phyloP scores from a whole-genome alignment of 2,797 vertebrate genomes.

The Triplophysa bombifrons region DNA sequence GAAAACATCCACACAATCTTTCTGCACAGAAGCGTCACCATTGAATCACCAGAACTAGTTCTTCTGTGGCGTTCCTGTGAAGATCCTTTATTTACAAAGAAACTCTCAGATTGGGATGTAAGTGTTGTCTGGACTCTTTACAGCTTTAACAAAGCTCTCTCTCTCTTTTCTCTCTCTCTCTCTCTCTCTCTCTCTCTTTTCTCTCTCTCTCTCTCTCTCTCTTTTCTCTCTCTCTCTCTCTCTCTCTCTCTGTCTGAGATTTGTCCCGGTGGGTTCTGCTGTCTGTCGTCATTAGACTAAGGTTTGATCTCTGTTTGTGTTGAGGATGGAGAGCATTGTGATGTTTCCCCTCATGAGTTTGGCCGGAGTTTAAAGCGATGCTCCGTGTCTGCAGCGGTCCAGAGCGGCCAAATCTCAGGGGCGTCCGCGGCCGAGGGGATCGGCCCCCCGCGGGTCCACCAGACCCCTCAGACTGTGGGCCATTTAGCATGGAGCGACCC shows the following conservation, averaged over 20 bases:
- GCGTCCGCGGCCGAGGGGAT: not conserved
- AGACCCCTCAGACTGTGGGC: constrained; percentile 33
- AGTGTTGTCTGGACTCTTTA: no score
- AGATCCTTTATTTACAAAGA: no score
- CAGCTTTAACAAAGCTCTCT: no score
- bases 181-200: not conserved
- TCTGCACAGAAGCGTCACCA: no score
- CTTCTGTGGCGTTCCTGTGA: no score
- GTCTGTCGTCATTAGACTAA: constrained; percentile 38
- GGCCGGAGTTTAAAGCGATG: constrained; percentile 17
- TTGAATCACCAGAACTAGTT: no score
- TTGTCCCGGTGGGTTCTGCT: constrained; percentile 48
- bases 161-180: not conserved
- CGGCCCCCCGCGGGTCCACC: constrained; percentile 27
- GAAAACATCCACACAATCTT: no score
- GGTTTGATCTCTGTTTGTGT: not conserved
- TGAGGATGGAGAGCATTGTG: not conserved
- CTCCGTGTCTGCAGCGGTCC: constrained; percentile 11
- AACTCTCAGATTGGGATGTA: no score
- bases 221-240: not conserved
- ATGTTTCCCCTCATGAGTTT: constrained; percentile 23
- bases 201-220: not conserved
- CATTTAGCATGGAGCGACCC: constrained; percentile 35
- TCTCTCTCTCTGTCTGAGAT: constrained; percentile 34
- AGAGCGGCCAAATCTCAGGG: not conserved